phyloP scores from a whole-genome alignment of 2,888 invertebrate genomes.

The Heliothis peltigera region DNA sequence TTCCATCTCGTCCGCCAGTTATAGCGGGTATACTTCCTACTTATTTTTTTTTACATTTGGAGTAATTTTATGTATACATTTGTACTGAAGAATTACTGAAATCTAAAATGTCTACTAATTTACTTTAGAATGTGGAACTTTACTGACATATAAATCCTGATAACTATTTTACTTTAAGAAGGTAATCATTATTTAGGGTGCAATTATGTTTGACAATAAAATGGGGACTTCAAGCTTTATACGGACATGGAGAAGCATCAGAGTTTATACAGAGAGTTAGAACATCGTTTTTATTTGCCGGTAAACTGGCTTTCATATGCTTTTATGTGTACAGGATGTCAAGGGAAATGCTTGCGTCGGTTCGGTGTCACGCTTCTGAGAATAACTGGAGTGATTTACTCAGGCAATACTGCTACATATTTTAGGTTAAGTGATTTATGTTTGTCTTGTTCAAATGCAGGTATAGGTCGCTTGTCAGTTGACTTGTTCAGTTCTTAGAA shows the following conservation, averaged over 20 bases:
- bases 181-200: no score
- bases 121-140: conserved; percentile 4
- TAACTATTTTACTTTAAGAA: no score
- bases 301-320: conserved; percentile 33
- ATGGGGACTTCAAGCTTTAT: conserved; percentile 23
- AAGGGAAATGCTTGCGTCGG: conserved; percentile 35
- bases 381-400: conserved; percentile 35
- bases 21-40: conserved; percentile 22
- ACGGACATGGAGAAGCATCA: conserved; percentile 18
- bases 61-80: no score
- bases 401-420: conserved; percentile 31
- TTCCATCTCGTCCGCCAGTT: conserved; percentile 25
- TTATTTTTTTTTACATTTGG: conserved; percentile 17
- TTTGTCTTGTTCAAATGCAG: conserved; percentile 8
- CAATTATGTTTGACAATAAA: conserved; percentile 26
- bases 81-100: conserved; percentile 14
- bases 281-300: conserved; percentile 39
- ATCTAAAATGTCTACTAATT: conserved; percentile 22
- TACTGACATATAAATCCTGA: conserved; percentile 16
- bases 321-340: conserved; percentile 48
- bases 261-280: conserved; percentile 9
- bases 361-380: conserved; percentile 25
- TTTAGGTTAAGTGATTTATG: conserved; percentile 39
- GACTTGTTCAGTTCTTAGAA: conserved; percentile 40
- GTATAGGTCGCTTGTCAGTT: conserved; percentile 7